Conservation (phyloP, 2,113 vertebrate genomes). For the Aviceda subcristata region DNA sequence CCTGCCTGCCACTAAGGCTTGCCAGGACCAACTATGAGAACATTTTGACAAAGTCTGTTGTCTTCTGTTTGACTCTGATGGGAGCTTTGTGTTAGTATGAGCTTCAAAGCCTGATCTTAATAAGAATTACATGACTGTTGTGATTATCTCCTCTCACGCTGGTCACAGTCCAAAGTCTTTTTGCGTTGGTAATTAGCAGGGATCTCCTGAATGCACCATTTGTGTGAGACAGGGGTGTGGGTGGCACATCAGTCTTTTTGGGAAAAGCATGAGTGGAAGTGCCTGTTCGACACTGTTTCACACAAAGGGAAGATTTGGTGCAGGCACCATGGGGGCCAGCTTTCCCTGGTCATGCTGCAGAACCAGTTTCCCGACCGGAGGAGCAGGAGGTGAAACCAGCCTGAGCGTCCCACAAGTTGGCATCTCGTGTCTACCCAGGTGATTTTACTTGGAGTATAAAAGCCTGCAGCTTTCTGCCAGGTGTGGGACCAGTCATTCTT, state of each 20-base stretch:
- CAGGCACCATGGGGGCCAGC: accelerated
- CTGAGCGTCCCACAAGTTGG: accelerated
- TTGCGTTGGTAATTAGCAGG: neutral
- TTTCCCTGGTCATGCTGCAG: neutral
- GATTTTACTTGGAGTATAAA: neutral
- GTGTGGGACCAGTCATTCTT: accelerated
- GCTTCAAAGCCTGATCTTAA: neutral
- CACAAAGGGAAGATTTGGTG: neutral
- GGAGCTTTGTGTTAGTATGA: neutral
- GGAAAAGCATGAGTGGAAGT: neutral
- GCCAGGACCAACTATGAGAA: neutral
- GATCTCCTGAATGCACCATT: neutral
- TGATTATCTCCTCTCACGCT: neutral
- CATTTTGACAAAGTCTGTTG: neutral
- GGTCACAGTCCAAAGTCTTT: neutral
- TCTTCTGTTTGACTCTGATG: neutral
- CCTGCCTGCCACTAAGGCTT: neutral
- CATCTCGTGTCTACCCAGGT: neutral
- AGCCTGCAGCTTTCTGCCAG: neutral
- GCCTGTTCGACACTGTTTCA: neutral
- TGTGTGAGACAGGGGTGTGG: neutral
- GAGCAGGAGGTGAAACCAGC: neutral
- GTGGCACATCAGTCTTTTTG: neutral
- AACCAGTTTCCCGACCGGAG: neutral
- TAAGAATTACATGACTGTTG: neutral